phyloP scores from a whole-genome alignment of 2,113 vertebrate species.

The Hiodon alosoides region DNA sequence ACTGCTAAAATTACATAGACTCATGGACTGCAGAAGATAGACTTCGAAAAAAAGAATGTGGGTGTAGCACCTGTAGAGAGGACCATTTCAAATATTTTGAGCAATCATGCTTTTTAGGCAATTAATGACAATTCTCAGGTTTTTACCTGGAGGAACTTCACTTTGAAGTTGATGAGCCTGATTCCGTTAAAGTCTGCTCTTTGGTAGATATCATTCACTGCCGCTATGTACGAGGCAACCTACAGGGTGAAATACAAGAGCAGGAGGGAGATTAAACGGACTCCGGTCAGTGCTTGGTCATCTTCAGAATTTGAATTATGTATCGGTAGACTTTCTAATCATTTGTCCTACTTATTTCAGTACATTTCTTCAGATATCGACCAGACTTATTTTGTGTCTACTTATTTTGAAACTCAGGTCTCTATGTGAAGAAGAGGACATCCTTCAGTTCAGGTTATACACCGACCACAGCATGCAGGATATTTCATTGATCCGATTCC shows the following conservation, averaged over 20 bases:
- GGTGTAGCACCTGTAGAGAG: no score
- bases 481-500: constrained; percentile 2
- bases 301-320: not conserved
- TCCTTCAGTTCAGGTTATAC: not conserved
- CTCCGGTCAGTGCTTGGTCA: not conserved
- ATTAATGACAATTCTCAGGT: not conserved
- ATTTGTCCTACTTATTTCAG: not conserved
- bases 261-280: not conserved
- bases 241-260: constrained; percentile 26
- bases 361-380: no score
- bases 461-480: not conserved
- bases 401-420: no score
- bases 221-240: constrained; percentile 63
- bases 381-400: no score
- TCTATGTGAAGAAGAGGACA: no score
- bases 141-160: constrained; percentile 68
- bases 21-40: no score
- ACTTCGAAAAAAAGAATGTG: no score
- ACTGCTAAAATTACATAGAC: no score
- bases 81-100: not conserved
- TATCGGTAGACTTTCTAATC: not conserved
- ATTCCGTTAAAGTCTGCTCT: constrained; percentile 63
- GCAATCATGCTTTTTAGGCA: not conserved
- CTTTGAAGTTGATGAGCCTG: constrained; percentile 68
- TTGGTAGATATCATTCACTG: constrained; percentile 66